Evolutionary conservation across 2,797 vertebrate genomes (phyloP).

Genomic region (Cossypha heuglini): DNA sequence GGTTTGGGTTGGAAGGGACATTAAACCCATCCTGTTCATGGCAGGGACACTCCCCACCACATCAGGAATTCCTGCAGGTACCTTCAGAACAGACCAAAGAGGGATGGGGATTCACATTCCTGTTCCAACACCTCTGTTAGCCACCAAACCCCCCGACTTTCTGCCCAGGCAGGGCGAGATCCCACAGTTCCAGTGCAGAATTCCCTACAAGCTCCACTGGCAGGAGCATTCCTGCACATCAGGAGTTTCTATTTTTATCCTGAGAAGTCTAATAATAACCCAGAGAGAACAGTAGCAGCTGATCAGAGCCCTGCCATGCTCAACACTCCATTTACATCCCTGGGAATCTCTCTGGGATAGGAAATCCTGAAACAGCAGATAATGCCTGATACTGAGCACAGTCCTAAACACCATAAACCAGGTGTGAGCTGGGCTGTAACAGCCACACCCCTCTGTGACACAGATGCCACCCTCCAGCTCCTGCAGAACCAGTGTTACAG

Average conservation of each 20-base stretch:
- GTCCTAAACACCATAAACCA: neutral
- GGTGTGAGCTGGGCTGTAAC: neutral
- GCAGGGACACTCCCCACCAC: neutral
- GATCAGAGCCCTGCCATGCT: neutral
- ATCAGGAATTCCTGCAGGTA: neutral
- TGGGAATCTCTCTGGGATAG: neutral
- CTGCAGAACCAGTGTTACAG: neutral
- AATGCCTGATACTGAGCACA: neutral
- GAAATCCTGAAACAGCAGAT: neutral
- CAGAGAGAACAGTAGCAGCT: constrained; percentile 16
- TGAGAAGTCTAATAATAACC: constrained; percentile 39
- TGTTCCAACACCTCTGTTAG: neutral
- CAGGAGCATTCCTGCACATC: constrained; percentile 27
- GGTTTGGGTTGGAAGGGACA: neutral
- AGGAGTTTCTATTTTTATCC: constrained; percentile 58
- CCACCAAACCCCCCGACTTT: neutral
- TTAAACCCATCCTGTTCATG: neutral
- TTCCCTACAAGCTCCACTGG: neutral
- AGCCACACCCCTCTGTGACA: neutral
- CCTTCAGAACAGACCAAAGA: neutral
- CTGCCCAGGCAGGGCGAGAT: neutral
- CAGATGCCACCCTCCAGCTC: neutral
- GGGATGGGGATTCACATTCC: neutral
- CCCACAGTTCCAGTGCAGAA: neutral
- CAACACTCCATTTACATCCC: neutral